Evolutionary conservation across 2,888 invertebrate genomes (phyloP).

Genomic region (Cheilosia soror): DNA sequence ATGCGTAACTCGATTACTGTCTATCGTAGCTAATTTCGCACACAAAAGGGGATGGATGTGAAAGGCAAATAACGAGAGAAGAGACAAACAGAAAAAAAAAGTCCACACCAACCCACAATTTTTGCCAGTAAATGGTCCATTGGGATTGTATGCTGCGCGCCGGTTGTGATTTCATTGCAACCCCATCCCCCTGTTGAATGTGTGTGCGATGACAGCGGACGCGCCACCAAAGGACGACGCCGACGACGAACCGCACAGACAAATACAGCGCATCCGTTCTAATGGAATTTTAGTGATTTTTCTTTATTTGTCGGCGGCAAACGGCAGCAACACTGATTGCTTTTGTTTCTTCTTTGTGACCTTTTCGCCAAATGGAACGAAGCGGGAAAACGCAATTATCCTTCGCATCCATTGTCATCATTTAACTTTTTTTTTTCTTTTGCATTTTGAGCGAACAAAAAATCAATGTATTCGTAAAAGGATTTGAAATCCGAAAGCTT

Average conservation of each 20-base stretch:
- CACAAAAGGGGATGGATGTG: constrained; percentile 69
- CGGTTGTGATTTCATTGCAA: constrained; percentile 58
- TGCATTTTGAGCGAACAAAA: neutral
- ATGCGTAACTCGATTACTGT: constrained; percentile 79
- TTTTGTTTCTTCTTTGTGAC: constrained; percentile 55
- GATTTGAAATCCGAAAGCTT: constrained; percentile 66
- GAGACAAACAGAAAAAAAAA: neutral
- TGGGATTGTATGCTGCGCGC: constrained; percentile 43
- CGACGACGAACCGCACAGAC: constrained; percentile 63
- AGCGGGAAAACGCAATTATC: constrained; percentile 52
- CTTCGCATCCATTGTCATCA: constrained; percentile 37
- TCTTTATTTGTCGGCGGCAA: constrained; percentile 40
- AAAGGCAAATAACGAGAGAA: constrained; percentile 41
- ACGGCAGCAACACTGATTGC: constrained; percentile 45
- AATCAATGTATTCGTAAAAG: constrained; percentile 43
- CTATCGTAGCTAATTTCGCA: constrained; percentile 78
- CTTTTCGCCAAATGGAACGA: constrained; percentile 28
- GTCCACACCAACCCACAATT: constrained; percentile 48
- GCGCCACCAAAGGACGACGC: constrained; percentile 41
- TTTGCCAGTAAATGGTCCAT: constrained; percentile 66
- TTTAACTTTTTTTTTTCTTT: constrained; percentile 33
- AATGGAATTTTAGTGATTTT: constrained; percentile 68
- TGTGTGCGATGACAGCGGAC: constrained; percentile 33
- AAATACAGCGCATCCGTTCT: constrained; percentile 71
- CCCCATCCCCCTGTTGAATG: constrained; percentile 46